These are phyloP conservation scores for Geopemphigus sp. DNA, from an alignment of 1,140 invertebrate species.

Conservation along the genomic window DNA sequence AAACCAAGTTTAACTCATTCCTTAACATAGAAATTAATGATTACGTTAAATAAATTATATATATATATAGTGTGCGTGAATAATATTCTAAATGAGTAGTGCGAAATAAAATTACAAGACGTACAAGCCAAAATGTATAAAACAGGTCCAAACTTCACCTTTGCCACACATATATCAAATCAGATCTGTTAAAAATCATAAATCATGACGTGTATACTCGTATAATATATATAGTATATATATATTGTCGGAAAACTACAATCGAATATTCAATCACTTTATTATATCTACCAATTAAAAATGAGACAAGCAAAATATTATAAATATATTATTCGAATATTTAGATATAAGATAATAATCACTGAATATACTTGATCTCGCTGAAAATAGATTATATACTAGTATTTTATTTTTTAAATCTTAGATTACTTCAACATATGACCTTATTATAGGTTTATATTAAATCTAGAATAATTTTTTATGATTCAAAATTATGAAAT, in stretches of 20 bases:
- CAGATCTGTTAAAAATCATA: constrained; percentile 17
- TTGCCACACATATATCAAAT: constrained; percentile 6
- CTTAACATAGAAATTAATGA: constrained; percentile 3
- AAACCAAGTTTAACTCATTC: neutral
- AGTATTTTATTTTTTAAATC: neutral
- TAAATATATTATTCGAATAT: neutral
- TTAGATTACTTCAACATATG: neutral
- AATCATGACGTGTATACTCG: neutral
- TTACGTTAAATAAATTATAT: constrained; percentile 26
- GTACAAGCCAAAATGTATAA: constrained; percentile 26
- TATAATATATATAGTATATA: no score
- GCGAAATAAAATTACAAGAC: neutral
- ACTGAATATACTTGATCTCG: neutral
- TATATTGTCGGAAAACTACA: constrained; percentile 5
- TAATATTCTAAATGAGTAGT: constrained; percentile 22
- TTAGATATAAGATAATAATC: neutral
- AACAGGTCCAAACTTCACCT: constrained; percentile 35
- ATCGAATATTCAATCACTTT: neutral
- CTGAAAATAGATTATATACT: neutral
- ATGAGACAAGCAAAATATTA: neutral
- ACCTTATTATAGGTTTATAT: no score
- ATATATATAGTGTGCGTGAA: neutral
- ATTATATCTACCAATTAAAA: constrained; percentile 13
- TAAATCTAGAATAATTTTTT: no score
- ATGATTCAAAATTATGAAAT: no score